Evolutionary conservation across 2,888 invertebrate species (phyloP).

Genomic region (Teleogryllus oceanicus): DNA sequence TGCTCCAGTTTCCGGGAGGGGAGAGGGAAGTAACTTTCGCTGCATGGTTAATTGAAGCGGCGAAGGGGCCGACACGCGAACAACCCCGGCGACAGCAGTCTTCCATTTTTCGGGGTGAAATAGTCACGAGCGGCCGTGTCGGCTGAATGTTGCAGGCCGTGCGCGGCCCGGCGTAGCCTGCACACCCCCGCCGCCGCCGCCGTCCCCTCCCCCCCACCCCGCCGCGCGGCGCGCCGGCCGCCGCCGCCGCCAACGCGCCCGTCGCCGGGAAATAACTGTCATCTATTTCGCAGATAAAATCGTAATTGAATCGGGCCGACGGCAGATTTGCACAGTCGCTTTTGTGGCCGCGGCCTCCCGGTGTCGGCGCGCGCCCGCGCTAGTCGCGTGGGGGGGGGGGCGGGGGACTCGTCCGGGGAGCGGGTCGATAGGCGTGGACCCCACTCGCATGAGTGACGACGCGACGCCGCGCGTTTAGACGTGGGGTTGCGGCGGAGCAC

Average conservation of each 20-base stretch:
- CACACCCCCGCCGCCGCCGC: constrained; percentile 47
- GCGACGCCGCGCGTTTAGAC: too few relatives aligned
- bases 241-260: constrained; percentile 46
- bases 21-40: constrained; percentile 1
- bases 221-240: constrained; percentile 46
- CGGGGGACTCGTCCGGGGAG: not conserved
- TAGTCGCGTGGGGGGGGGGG: not conserved
- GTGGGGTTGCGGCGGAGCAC: too few relatives aligned
- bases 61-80: not conserved
- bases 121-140: constrained; percentile 18
- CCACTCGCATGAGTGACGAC: too few relatives aligned
- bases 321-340: constrained; percentile 50
- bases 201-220: constrained; percentile 42
- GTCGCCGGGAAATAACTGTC: constrained; percentile 50
- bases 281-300: constrained; percentile 53
- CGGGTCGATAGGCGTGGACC: not conserved
- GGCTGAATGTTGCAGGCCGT: constrained; percentile 9
- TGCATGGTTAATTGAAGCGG: constrained; percentile 6
- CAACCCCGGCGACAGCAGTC: constrained; percentile 1
- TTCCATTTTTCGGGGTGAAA: constrained; percentile 18
- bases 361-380: not conserved
- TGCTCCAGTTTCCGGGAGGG: not conserved
- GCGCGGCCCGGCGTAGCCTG: constrained; percentile 38
- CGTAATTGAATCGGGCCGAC: constrained; percentile 53
- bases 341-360: not conserved